Evolutionary conservation across 2,113 vertebrate genomes (phyloP), one percentile per base, ranked within the genome.

Genomic region (Percopsis transmontana): DNA sequence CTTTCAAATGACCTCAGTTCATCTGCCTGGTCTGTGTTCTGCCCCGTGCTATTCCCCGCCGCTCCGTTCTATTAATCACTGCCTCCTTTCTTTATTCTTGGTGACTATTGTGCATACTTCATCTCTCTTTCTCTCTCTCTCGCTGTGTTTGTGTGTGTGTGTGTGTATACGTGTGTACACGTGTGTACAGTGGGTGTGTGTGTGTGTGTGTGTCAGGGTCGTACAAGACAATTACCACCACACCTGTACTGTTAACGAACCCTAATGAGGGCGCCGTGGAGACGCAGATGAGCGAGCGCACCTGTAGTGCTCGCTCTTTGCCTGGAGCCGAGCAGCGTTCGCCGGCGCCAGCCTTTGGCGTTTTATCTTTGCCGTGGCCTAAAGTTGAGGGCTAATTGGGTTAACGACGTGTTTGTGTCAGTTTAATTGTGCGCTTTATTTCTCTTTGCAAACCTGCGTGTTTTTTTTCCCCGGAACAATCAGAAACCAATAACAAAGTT

Each of bases 181-280:
- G 18, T 59, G 33, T 0, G 2, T 62, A 15, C 11, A 1, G 45
- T 3, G 14, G 56, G 16, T 18, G 52, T 66, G 63, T 55, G 23
- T 55, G 52, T 66, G 58, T 44, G 67, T 66, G 70, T 65, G 79
- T 80, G 81, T 77, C 58, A 0, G 61, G 83, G 69, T 77, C 58
- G 19, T 65, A 69, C 56, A 62, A 79, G 72, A 85, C 77, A 84
- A 85, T 87, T 87, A 85, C 42, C 51, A 21, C 42, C 70, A 84
- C 90, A 91, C 81, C 86, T 91, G 89, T 82, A 85, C 75, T 72
- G 69, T 75, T 90, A 88, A 87, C 82, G 66, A 88, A 85, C 66
- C 50, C 80, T 88, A 90, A 91, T 90, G 83, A 83, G 80, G 74
- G 76, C 66, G 19, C 71, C 62, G 62, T 81, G 83, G 83, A 90